Evolutionary conservation across 2,888 invertebrate genomes (phyloP).

Genomic region (Caenorhabditis sinica): DNA sequence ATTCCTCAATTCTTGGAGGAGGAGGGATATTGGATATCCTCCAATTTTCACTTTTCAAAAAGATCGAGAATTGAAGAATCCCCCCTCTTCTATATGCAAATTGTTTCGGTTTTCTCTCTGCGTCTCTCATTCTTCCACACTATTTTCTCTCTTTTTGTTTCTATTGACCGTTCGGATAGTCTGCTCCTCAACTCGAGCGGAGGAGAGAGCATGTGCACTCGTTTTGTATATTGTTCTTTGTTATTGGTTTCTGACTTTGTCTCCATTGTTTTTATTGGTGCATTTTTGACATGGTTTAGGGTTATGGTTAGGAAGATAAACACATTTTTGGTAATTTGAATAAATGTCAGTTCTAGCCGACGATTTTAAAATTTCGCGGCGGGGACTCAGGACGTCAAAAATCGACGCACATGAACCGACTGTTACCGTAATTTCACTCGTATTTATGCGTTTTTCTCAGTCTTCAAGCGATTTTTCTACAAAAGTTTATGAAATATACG

Average conservation of each 20-base stretch:
- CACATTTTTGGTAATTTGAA: background rate
- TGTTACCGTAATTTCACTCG: too few species aligned
- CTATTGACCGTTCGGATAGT: conserved; percentile 47
- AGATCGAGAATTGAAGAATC: background rate
- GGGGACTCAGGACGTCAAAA: too few species aligned
- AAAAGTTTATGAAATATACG: too few species aligned
- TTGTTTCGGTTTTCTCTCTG: conserved; percentile 12
- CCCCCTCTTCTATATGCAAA: conserved; percentile 6
- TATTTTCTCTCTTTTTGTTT: conserved; percentile 1
- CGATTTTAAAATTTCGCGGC: background rate
- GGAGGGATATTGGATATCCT: conserved; percentile 27
- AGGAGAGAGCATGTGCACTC: conserved; percentile 12
- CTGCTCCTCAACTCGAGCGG: conserved; percentile 44
- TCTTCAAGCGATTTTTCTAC: too few species aligned
- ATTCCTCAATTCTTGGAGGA: background rate
- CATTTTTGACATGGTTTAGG: background rate
- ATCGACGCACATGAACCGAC: too few species aligned
- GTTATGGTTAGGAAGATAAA: background rate
- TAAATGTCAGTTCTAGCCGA: background rate
- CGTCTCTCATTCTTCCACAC: background rate
- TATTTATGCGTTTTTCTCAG: too few species aligned
- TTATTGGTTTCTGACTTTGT: conserved; percentile 21
- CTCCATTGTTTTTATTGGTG: conserved; percentile 16
- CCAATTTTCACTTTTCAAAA: conserved; percentile 32
- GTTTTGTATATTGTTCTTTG: conserved; percentile 2